A percentile compares a stretch with the other conserved stretches of the same genome.
phyloP scores from a whole-genome alignment of 2,888 invertebrate species.

The Blastobasis lacticolella region DNA sequence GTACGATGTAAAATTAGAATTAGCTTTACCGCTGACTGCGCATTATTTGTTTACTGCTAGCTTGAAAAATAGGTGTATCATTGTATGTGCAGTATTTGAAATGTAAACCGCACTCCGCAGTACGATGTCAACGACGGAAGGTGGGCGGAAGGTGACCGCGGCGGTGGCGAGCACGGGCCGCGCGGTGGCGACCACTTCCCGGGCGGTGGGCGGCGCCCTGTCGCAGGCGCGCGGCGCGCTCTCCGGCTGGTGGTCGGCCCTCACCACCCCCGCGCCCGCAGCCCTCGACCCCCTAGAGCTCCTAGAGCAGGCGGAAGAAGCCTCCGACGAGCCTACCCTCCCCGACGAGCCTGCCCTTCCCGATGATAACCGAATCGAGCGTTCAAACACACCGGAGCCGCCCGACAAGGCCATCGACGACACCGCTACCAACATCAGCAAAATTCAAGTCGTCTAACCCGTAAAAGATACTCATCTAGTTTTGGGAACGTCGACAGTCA shows the following conservation, averaged over 20 bases:
- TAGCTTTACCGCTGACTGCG: too few species aligned
- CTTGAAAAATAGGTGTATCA: too few species aligned
- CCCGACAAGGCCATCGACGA: constrained; percentile 54
- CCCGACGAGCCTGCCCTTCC: constrained; percentile 16
- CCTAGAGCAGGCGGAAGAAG: constrained; percentile 29
- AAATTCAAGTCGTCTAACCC: constrained; percentile 44
- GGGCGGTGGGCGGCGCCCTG: constrained; percentile 82
- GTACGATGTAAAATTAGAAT: constrained; percentile 35
- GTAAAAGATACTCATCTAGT: neutral
- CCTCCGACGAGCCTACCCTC: constrained; percentile 19
- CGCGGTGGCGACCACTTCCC: constrained; percentile 80
- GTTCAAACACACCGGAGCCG: constrained; percentile 30
- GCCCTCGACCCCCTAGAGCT: constrained; percentile 8
- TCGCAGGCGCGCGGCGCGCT: constrained; percentile 92
- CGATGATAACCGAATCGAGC: constrained; percentile 25
- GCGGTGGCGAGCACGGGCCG: constrained; percentile 93
- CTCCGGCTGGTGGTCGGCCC: constrained; percentile 87
- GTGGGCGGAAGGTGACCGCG: constrained; percentile 93
- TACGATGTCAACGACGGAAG: constrained; percentile 95
- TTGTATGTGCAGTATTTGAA: neutral
- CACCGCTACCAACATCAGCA: constrained; percentile 27
- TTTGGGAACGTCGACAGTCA: constrained; percentile 4
- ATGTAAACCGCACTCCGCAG: constrained; percentile 62
- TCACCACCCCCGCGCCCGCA: constrained; percentile 38
- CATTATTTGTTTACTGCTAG: too few species aligned